These are phyloP conservation scores for Synanthedon andrenaeformis DNA, from an alignment of 2,888 invertebrate species.

Conservation along the genomic window DNA sequence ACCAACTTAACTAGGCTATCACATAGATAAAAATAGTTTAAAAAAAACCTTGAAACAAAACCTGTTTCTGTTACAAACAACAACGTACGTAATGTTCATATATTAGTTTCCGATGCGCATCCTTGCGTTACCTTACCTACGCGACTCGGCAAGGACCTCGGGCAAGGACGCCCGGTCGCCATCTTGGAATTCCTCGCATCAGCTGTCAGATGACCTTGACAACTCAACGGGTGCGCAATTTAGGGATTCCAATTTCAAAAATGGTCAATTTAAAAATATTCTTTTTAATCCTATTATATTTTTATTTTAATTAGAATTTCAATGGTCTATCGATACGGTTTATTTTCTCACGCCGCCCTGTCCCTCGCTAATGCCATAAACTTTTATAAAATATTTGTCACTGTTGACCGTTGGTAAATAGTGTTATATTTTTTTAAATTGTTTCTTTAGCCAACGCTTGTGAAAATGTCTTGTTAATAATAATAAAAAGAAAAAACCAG, in stretches of 20 bases:
- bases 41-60: neutral
- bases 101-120: slow-evolving; percentile 9
- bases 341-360: too few relatives aligned
- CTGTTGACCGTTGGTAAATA: too few relatives aligned
- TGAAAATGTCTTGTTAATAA: too few relatives aligned
- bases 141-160: neutral
- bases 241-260: slow-evolving; percentile 1
- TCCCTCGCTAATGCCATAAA: too few relatives aligned
- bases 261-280: too few relatives aligned
- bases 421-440: too few relatives aligned
- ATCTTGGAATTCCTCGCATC: slow-evolving; percentile 11
- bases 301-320: too few relatives aligned
- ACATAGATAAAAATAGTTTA: neutral
- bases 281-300: too few relatives aligned
- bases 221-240: slow-evolving; percentile 3
- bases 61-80: neutral
- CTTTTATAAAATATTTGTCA: too few relatives aligned
- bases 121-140: slow-evolving; percentile 12
- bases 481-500: too few relatives aligned
- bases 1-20: neutral
- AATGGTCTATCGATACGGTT: too few relatives aligned
- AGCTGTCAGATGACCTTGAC: slow-evolving; percentile 7
- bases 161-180: slow-evolving; percentile 20
- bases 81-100: neutral
- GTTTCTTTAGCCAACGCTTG: too few relatives aligned